These are phyloP conservation scores for Acyrthosiphon pisum DNA, from an alignment of 1,140 invertebrate genomes.

Conservation along the genomic window DNA sequence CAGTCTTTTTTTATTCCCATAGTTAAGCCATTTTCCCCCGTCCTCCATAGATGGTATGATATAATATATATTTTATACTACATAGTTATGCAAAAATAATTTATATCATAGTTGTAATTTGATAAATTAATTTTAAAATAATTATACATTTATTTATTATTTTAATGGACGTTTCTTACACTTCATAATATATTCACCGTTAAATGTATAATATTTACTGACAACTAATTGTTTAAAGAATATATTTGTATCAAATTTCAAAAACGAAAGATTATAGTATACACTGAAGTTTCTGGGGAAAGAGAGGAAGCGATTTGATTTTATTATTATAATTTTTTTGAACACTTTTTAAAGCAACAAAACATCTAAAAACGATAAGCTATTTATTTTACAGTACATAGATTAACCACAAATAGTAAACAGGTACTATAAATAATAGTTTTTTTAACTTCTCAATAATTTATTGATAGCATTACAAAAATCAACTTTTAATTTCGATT, in stretches of 20 bases:
- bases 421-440: too few relatives aligned
- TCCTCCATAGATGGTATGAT: too few relatives aligned
- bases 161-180: not conserved
- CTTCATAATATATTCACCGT: not conserved
- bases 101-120: not conserved
- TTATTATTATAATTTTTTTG: not conserved
- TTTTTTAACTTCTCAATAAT: too few relatives aligned
- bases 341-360: not conserved
- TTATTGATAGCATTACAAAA: not conserved
- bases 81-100: not conserved
- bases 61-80: not conserved
- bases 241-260: not conserved
- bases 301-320: not conserved
- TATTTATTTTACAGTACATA: not conserved
- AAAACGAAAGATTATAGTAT: too few relatives aligned
- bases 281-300: too few relatives aligned
- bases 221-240: too few relatives aligned
- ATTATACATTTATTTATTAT: not conserved
- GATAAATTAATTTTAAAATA: not conserved
- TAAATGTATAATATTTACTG: not conserved
- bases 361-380: not conserved
- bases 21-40: not conserved
- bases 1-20: not conserved
- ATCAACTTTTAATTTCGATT: not conserved
- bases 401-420: not conserved